phyloP scores from a whole-genome alignment of 2,888 invertebrate genomes.

The Drosophila subsilvestris region DNA sequence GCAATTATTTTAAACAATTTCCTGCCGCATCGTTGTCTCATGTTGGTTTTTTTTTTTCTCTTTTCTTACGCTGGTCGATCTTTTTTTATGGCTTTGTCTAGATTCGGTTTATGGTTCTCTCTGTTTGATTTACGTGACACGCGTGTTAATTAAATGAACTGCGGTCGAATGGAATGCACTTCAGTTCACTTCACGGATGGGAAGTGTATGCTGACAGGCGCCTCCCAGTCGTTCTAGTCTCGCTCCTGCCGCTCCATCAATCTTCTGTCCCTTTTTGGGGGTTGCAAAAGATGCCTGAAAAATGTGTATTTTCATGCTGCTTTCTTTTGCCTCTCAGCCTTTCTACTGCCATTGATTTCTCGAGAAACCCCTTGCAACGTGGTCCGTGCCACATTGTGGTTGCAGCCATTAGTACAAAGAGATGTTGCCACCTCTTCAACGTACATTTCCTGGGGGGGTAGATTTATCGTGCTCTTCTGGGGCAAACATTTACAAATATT shows the following conservation, averaged over 20 bases:
- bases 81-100: constrained; percentile 53
- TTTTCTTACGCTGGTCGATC: constrained; percentile 22
- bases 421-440: constrained; percentile 51
- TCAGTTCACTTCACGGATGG: constrained; percentile 2
- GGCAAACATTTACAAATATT: constrained; percentile 47
- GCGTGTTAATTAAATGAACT: constrained; percentile 59
- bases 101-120: constrained; percentile 35
- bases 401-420: constrained; percentile 41
- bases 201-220: constrained; percentile 48
- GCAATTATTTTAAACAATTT: constrained; percentile 75
- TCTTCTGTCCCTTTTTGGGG: constrained; percentile 39
- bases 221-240: background rate
- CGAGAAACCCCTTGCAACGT: constrained; percentile 48
- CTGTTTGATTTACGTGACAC: constrained; percentile 68
- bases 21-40: constrained; percentile 56
- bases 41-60: constrained; percentile 36
- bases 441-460: constrained; percentile 34
- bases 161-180: constrained; percentile 39
- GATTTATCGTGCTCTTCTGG: constrained; percentile 28
- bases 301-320: constrained; percentile 10
- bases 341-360: constrained; percentile 66
- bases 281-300: constrained; percentile 51
- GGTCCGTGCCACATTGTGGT: constrained; percentile 26
- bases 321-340: constrained; percentile 11
- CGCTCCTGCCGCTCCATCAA: constrained; percentile 1